Evolutionary conservation across 2,113 vertebrate genomes (phyloP).

Genomic region (Leuciscus idus): DNA sequence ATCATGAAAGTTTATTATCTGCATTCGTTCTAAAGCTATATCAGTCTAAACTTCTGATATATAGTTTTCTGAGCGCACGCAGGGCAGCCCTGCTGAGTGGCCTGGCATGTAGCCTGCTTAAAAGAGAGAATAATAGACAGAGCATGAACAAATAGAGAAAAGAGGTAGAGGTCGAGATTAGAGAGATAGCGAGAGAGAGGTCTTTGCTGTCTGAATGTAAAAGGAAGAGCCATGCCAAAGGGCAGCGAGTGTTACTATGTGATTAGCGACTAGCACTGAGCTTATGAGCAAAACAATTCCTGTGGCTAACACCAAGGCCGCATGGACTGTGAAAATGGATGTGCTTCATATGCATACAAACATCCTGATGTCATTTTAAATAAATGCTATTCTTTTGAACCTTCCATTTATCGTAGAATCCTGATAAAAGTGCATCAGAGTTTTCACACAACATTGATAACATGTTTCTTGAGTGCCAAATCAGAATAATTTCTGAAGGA

Average conservation of each 20-base stretch:
- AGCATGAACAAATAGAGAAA: constrained; percentile 33
- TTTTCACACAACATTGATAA: background rate
- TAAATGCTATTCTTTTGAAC: no score
- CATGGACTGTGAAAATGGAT: constrained; percentile 3
- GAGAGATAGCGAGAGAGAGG: background rate
- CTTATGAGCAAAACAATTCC: constrained; percentile 35
- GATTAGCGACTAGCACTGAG: constrained; percentile 30
- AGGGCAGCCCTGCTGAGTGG: constrained; percentile 5
- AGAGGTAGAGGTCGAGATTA: background rate
- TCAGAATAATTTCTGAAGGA: background rate
- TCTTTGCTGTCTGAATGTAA: background rate
- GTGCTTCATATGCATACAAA: constrained; percentile 1
- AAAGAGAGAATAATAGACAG: constrained; percentile 34
- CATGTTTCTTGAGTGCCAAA: background rate
- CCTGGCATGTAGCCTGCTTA: constrained; percentile 19
- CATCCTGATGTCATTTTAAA: constrained; percentile 4
- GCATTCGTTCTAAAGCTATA: no score
- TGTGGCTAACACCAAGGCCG: constrained; percentile 20
- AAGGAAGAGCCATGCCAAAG: constrained; percentile 38
- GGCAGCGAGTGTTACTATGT: constrained; percentile 27
- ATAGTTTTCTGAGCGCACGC: no score
- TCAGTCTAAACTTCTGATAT: no score
- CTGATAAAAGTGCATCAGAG: background rate
- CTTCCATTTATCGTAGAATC: no score
- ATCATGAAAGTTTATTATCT: no score